A percentile compares a stretch with the other conserved stretches of the same genome.
These are phyloP conservation scores for Craseonycteris thonglongyai DNA, from an alignment of 2,113 vertebrate genomes.

Conservation along the genomic window DNA sequence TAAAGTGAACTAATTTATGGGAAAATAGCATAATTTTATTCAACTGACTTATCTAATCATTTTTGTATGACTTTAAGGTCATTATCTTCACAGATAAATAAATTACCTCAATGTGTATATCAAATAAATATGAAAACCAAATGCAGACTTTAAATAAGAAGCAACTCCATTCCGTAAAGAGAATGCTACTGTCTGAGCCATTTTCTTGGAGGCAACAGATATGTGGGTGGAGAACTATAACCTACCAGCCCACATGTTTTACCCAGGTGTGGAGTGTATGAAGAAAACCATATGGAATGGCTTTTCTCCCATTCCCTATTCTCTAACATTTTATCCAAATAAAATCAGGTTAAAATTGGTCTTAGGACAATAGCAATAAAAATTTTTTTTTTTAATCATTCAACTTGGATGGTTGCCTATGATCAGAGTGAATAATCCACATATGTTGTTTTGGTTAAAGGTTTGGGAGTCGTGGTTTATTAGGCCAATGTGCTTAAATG, in stretches of 20 bases:
- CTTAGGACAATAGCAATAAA: not conserved
- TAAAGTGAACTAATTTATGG: not conserved
- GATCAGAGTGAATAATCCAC: not conserved
- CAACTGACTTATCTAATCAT: not conserved
- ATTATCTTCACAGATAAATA: not conserved
- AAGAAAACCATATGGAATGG: not conserved
- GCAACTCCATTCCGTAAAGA: not conserved
- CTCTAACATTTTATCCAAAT: not conserved
- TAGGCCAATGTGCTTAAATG: not conserved
- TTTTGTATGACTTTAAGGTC: not conserved
- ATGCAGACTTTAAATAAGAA: not conserved
- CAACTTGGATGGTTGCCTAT: not conserved
- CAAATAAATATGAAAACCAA: not conserved
- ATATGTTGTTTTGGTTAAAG: not conserved
- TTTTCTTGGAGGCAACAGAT: not conserved
- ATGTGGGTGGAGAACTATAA: not conserved
- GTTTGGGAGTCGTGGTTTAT: not conserved
- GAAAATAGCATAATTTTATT: not conserved
- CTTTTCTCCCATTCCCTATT: not conserved
- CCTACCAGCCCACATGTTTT: fast-evolving
- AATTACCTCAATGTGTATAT: not conserved
- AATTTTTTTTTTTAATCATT: too few relatives aligned
- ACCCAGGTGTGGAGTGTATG: not conserved
- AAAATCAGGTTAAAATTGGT: not conserved
- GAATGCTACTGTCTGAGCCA: not conserved